These are phyloP conservation scores for Aplysina aerophoba DNA, from an alignment of 37 sponge, comb jelly and placozoan genomes.

Conservation along the genomic window DNA sequence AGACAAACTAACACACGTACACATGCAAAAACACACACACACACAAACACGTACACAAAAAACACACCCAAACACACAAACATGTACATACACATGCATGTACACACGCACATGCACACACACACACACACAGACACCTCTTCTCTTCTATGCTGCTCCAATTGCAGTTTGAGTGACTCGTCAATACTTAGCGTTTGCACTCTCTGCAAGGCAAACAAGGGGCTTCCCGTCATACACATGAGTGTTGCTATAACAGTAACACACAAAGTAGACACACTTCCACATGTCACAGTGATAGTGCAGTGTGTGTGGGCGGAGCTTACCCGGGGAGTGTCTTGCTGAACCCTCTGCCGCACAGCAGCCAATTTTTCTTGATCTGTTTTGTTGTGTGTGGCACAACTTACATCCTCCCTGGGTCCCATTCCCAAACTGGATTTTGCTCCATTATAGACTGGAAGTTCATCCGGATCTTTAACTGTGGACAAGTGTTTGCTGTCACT, in stretches of 20 bases:
- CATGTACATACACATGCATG: not conserved
- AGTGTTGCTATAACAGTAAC: too few relatives aligned
- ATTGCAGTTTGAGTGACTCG: not conserved
- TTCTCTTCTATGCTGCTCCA: constrained; percentile 13
- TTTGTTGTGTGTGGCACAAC: too few relatives aligned
- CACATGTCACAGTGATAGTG: too few relatives aligned
- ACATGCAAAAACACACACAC: not conserved
- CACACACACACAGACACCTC: constrained; percentile 26
- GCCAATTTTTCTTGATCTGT: not conserved
- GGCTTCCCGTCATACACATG: too few relatives aligned
- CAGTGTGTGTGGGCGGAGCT: too few relatives aligned
- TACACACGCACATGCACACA: constrained; percentile 22
- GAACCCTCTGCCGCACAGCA: not conserved
- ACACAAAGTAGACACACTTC: too few relatives aligned
- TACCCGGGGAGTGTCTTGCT: not conserved
- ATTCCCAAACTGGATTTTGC: too few relatives aligned
- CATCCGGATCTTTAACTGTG: too few relatives aligned
- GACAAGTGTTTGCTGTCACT: too few relatives aligned
- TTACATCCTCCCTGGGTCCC: too few relatives aligned
- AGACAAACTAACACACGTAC: not conserved
- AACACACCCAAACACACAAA: constrained; percentile 24
- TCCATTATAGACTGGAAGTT: too few relatives aligned
- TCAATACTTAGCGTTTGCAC: not conserved
- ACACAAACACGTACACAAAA: not conserved
- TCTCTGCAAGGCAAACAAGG: not conserved